Evolutionary conservation across 2,888 invertebrate genomes (phyloP), one percentile per base, ranked within the genome.

Genomic region (Itoplectis maculator): DNA sequence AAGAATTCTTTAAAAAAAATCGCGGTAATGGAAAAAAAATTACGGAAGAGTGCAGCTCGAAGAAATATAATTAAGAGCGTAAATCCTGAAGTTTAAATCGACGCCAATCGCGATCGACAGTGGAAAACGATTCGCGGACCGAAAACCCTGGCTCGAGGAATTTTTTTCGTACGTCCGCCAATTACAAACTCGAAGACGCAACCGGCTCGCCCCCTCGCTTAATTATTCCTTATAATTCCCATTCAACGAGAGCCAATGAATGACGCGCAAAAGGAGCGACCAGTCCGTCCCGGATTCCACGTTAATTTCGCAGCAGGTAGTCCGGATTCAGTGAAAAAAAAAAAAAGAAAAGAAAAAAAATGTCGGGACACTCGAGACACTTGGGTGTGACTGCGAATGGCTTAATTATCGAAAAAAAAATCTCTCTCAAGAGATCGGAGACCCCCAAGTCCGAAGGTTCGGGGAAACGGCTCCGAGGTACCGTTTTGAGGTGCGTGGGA

Each of bases 331-430:
- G 63, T 13, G 13, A 35, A 63, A 45, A 29, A 63, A 51, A 75
- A 29, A 54, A 9, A 15, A 7, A 18, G 42, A 18, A 63, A 51
- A 15, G 59, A 40, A 76, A 20, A 59, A 49, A 59, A 20, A 68
- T 47, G n/a, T 51, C 35, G 54, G 69, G 69, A 63, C 68, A 74
- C 69, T 56, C 40, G 66, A 23, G 81, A 72, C 76, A 80, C 74
- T 70, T 70, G 72, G 66, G 72, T 76, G 75, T 76, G 81, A 75
- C 81, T 81, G 72, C 81, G 76, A 81, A 81, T 76, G 70, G 40
- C 76, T 81, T 70, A 76, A 81, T 81, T 81, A 81, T 72, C 63
- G 65, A 61, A 59, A 29, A 29, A 29, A n/a, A n/a, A 35, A 20
- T 11, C 15, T 37, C 20, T 40, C 9, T 54, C 15, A 7, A 35